phyloP scores from a whole-genome alignment of 2,888 invertebrate genomes.

The Petrophora chlorosata region DNA sequence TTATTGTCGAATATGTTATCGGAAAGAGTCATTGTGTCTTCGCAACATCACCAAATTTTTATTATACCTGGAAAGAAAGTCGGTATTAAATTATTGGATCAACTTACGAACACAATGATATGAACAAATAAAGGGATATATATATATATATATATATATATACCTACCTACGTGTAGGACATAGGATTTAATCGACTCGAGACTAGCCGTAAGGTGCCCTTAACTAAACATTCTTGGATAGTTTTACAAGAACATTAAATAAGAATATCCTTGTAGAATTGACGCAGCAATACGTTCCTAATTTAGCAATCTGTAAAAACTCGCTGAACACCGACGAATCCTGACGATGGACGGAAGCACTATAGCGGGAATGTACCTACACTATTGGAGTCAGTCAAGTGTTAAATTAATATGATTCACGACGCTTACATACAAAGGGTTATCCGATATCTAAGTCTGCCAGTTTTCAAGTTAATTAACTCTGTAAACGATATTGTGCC shows the following conservation, averaged over 20 bases:
- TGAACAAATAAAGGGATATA: background rate
- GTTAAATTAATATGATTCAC: constrained; percentile 16
- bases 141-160: too few relatives aligned
- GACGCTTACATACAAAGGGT: constrained; percentile 8
- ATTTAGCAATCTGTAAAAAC: background rate
- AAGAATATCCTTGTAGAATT: too few relatives aligned
- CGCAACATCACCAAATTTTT: constrained; percentile 29
- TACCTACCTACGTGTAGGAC: too few relatives aligned
- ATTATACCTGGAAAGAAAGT: constrained; percentile 13
- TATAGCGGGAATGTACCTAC: background rate
- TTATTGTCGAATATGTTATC: constrained; percentile 51
- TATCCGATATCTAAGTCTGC: constrained; percentile 20
- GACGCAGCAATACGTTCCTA: too few relatives aligned
- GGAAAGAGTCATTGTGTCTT: constrained; percentile 62
- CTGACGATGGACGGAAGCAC: background rate
- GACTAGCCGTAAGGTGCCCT: too few relatives aligned
- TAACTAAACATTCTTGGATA: too few relatives aligned
- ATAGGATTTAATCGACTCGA: too few relatives aligned
- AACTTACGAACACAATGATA: background rate
- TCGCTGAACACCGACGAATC: background rate
- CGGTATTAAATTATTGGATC: background rate
- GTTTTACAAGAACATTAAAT: too few relatives aligned
- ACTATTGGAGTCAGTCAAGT: constrained; percentile 4
- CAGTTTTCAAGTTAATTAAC: constrained; percentile 41
- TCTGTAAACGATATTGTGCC: constrained; percentile 40